Evolutionary conservation across 2,888 invertebrate genomes (phyloP), one percentile per base, ranked within the genome.

Genomic region (Mellilla xanthometata): DNA sequence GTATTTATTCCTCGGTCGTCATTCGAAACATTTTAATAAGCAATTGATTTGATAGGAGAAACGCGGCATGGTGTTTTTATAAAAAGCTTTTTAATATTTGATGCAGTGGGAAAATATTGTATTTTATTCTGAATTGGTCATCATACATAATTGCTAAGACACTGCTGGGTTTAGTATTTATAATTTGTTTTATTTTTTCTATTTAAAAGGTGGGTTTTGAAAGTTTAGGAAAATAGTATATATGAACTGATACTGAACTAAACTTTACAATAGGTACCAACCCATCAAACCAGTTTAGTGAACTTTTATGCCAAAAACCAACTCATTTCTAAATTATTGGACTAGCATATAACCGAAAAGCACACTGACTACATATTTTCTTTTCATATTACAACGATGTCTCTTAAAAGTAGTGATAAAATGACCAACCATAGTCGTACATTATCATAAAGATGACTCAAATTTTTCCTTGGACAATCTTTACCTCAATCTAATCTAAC

Each of bases 1-100:
- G 53, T 50, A 50, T 52, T 53, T 53, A 56, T 51, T 49, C 50
- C 41, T 47, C 30, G 49, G 45, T 43, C 49, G 29, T 35, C 36
- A 47, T 46, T 28, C 40, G 26, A 11, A 44, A 49, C 26, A 44
- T 50, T 46, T 41, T 46, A 49, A 46, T 45, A 48, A 46, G 46
- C 38, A 36, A 36, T 48, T 39, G 28, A 24, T 46, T 51, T 34
- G 43, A 41, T 43, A 23, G 19, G 32, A 31, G 35, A 40, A 39
- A 36, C 35, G 19, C 46, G 40, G 46, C 35, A 12, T 40, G 30
- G 35, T 35, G 39, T 40, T 39, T 34, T 29, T 39, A 30, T 30
- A 38, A 32, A 35, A 42, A 15, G 24, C 4, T 10, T 26, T 31
- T 11, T 26, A 12, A 29, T 32, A 26, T 38, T 38, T 23, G 24